Evolutionary conservation across 2,888 invertebrate genomes (phyloP), one percentile per base, ranked within the genome.

Genomic region (Hymenopus coronatus): DNA sequence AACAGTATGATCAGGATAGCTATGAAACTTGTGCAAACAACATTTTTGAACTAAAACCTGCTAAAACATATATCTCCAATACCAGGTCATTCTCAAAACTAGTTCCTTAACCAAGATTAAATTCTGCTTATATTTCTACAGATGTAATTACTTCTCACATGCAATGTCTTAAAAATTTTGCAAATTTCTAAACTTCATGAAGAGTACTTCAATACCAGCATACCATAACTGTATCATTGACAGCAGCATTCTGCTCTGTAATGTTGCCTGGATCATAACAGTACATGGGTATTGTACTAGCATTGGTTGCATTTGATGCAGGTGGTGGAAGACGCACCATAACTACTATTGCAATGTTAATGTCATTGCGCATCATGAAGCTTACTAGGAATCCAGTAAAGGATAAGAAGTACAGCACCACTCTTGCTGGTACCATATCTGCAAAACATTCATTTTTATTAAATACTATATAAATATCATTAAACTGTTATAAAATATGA

Each of bases 311-410:
- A 28, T 88, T 88, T 27, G 87, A 91, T 30, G 89, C 89, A n/a
- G 88, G 91, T 28, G 92, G 90, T 85, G 92, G 91, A 87, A 92
- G 91, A 90, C 92, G 93, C 89, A 95, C 95, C 96, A 96, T 96
- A 9, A 96, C 96, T 30, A 96, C 96, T 90, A 96, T 95, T 2
- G 96, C 95, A 91, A 96, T 94, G 92, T 96, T 96, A 91, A 96
- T 96, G 93, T 96, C 96, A 91, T 95, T 96, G 87, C 96, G 94
- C 96, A 96, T 96, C 96, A 96, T 96, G 91, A 96, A 96, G 3
- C 96, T 96, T 9, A 96, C 96, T 89, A 96, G 93, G 92, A 96
- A 96, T 86, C 96, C 96, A 54, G 96, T 95, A 94, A 96, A 96
- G 90, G 96, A 96, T 90, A 96, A 93, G 92, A 96, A 94, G 93